Evolutionary conservation across 1,140 invertebrate species (phyloP).

Genomic region (Euura saliciscinereae): DNA sequence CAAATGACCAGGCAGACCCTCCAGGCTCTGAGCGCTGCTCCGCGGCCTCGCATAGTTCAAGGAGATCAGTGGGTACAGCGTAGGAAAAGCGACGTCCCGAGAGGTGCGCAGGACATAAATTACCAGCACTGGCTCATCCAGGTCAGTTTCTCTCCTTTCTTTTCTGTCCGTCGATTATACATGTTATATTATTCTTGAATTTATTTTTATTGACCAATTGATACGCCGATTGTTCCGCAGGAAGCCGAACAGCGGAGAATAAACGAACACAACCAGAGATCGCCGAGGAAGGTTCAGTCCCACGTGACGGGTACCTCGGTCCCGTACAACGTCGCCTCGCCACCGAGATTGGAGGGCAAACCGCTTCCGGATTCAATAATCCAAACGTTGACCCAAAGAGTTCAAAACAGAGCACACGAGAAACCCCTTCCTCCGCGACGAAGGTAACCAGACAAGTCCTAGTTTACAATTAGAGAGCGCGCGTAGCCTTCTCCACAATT

Average conservation of each 20-base stretch:
- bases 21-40: slow-evolving; percentile 79
- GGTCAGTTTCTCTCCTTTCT: slow-evolving; percentile 52
- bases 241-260: slow-evolving; percentile 90
- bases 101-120: slow-evolving; percentile 66
- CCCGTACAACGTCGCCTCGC: slow-evolving; percentile 43
- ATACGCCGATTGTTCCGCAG: slow-evolving; percentile 55
- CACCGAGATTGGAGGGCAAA: slow-evolving; percentile 55
- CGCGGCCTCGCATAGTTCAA: slow-evolving; percentile 72
- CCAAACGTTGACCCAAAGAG: slow-evolving; percentile 73
- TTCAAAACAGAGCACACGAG: slow-evolving; percentile 67
- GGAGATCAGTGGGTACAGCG: slow-evolving; percentile 74
- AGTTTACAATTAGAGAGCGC: too few species aligned
- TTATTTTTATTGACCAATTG: slow-evolving; percentile 9
- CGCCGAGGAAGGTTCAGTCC: slow-evolving; percentile 45
- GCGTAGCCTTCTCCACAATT: too few species aligned
- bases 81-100: slow-evolving; percentile 66
- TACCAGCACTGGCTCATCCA: slow-evolving; percentile 89
- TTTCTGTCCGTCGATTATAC: not conserved
- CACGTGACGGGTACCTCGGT: slow-evolving; percentile 57
- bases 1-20: slow-evolving; percentile 79
- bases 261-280: slow-evolving; percentile 69
- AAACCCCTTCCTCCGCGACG: slow-evolving; percentile 54
- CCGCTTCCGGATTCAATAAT: slow-evolving; percentile 74
- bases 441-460: slow-evolving; percentile 36
- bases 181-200: not conserved